Evolutionary conservation across 2,888 invertebrate genomes (phyloP), one percentile per base, ranked within the genome.

Genomic region (Hypercompe scribonia): DNA sequence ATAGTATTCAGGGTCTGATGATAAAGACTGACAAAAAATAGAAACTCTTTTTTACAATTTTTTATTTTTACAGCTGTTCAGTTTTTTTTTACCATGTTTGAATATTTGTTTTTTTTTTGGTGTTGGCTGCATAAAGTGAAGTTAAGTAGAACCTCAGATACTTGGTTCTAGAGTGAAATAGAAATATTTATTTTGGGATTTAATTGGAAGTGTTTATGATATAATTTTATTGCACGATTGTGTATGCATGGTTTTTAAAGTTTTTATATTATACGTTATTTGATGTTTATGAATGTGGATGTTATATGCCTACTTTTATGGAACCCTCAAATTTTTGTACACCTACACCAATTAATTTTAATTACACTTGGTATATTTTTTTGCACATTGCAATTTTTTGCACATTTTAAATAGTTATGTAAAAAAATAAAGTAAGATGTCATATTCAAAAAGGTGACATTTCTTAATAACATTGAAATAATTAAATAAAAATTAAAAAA

Each of bases 191-290:
- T 58, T 1, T 58, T 58, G 58, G 28, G 58, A 11, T 5, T 58
- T 15, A 28, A 28, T 31, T 61, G 18, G 18, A 31, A 5, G 15
- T 2, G 64, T 54, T 24, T 50, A 7, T 46, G 18, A 54, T 34
- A 68, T 18, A 10, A 36, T 13, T 63, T 1, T 74, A 65, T 68
- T 77, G 81, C 85, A 84, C 83, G 79, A 64, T 72, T 83, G 66
- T 82, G 76, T 79, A 75, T 77, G 83, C 83, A 83, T 83, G 83
- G 66, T 28, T 1, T 46, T 31, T 66, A 11, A 3, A 21, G 8
- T 67, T 68, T 28, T 54, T 54, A 31, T 18, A 65, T 65, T 65
- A 36, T 65, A 24, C n/a, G 11, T 34, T 18, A 15, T 31, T 33
- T 63, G 3, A 61, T 64, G 34, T 34, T 64, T 24, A 11, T 36